These are phyloP conservation scores for Phenganax marumi DNA, from an alignment of 92 coral and sea anemone species.

Conservation along the genomic window DNA sequence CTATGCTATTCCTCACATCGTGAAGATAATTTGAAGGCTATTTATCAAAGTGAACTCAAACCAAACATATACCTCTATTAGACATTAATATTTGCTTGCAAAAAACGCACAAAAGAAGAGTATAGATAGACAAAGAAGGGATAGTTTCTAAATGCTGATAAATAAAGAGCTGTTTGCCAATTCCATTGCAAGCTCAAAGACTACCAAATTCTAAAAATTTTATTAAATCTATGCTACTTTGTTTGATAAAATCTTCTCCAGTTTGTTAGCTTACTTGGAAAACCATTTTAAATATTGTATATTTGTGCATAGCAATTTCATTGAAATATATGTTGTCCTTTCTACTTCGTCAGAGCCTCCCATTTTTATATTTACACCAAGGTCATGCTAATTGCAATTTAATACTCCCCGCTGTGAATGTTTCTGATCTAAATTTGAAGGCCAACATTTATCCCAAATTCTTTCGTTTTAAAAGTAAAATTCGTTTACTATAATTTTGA, in stretches of 20 bases:
- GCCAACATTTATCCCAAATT: background rate
- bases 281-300: slow-evolving; percentile 10
- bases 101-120: too few species aligned
- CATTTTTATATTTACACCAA: background rate
- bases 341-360: background rate
- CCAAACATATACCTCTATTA: too few species aligned
- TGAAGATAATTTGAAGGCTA: too few species aligned
- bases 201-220: background rate
- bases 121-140: too few species aligned
- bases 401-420: background rate
- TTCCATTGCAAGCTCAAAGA: background rate
- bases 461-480: background rate
- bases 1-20: too few species aligned
- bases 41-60: too few species aligned
- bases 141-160: too few species aligned
- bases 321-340: background rate
- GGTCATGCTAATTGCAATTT: background rate
- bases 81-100: too few species aligned
- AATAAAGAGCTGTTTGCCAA: too few species aligned
- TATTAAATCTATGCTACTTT: background rate
- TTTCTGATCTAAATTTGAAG: too few species aligned
- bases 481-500: background rate
- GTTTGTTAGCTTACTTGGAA: background rate
- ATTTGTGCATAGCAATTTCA: slow-evolving; percentile 18
- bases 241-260: background rate